These are phyloP conservation scores for Hystrix cristata DNA, from an alignment of 2,113 vertebrate species.

Conservation along the genomic window DNA sequence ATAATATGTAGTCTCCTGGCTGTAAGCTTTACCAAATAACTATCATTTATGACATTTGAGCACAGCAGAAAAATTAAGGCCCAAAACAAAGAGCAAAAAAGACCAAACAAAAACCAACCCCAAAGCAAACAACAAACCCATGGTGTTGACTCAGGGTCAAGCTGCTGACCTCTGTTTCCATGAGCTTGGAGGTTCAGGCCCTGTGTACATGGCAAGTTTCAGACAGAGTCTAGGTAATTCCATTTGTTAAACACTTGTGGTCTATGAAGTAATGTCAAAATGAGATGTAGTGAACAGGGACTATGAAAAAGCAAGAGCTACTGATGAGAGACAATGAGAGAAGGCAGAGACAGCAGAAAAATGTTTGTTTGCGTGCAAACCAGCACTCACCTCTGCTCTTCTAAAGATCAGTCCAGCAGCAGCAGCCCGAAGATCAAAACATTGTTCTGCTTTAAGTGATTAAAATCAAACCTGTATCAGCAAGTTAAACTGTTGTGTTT, in stretches of 20 bases:
- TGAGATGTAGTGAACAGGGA: background rate
- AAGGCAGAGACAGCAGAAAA: background rate
- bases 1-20: background rate
- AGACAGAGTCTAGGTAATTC: background rate
- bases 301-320: background rate
- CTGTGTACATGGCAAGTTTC: background rate
- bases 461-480: conserved; percentile 71
- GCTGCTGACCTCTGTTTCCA: background rate
- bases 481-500: conserved; percentile 66
- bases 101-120: background rate
- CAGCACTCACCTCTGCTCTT: background rate
- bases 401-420: background rate
- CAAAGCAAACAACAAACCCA: background rate
- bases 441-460: conserved; percentile 14
- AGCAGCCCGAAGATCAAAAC: conserved; percentile 59
- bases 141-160: background rate
- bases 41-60: background rate
- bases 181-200: background rate
- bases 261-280: background rate
- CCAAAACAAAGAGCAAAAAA: background rate
- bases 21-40: background rate
- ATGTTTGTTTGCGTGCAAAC: background rate
- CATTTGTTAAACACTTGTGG: background rate
- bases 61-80: background rate
- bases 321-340: fast-evolving